Percentiles rank a stretch among this genome's conserved stretches.
Evolutionary conservation across 2,113 vertebrate genomes (phyloP).

Genomic region (Acrocephalus arundinaceus): DNA sequence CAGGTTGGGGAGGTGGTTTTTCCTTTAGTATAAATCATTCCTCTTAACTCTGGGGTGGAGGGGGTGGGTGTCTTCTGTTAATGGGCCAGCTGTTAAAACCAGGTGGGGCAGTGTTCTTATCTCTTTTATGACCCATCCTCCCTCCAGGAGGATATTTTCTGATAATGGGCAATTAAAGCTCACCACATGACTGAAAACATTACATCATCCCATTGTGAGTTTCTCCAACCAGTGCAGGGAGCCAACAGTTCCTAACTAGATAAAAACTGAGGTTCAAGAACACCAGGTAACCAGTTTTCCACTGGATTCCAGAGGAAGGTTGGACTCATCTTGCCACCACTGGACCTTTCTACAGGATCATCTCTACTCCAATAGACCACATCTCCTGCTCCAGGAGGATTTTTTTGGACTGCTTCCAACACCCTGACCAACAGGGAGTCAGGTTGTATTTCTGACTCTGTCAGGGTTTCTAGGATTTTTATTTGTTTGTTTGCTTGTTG

Average conservation of each 20-base stretch:
- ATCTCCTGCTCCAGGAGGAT: neutral
- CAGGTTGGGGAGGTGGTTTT: neutral
- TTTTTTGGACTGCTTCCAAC: neutral
- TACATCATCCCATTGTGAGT: neutral
- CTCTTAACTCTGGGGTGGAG: neutral
- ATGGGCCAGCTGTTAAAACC: neutral
- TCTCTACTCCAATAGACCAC: neutral
- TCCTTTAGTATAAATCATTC: neutral
- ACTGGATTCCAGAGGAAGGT: neutral
- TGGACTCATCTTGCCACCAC: neutral
- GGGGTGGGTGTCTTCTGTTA: neutral
- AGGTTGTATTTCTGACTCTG: neutral
- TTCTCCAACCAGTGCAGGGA: neutral
- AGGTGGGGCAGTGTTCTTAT: neutral
- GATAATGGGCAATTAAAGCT: neutral
- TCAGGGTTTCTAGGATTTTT: neutral
- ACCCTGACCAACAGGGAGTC: neutral
- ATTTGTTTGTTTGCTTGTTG: neutral
- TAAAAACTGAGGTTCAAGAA: neutral
- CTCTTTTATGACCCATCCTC: neutral
- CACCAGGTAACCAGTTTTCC: neutral
- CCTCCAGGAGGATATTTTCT: neutral
- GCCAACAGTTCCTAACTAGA: neutral
- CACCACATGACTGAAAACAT: neutral
- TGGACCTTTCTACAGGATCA: neutral